Evolutionary conservation across 2,888 invertebrate genomes (phyloP), one percentile per base, ranked within the genome.

Genomic region (Globia sparganii): DNA sequence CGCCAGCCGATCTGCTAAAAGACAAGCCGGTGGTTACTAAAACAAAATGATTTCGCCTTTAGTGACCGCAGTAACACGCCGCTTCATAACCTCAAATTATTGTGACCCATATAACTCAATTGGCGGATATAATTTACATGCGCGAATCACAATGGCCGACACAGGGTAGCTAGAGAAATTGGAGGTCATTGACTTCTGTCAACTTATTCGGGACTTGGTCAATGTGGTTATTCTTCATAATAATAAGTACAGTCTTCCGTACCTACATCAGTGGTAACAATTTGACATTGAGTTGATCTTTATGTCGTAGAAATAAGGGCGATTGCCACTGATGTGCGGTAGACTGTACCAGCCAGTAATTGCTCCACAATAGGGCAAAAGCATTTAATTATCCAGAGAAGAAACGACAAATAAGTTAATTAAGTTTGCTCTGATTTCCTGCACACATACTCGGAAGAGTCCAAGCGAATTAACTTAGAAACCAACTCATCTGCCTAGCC

Each of bases 51-150:
- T 49, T 46, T 67, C 31, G 25, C 25, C 9, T 9, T 31, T 31
- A 5, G 1, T 61, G 25, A 28, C 43, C 73, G 43, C 43, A 80
- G 73, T 31, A 72, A 5, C n/a, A 59, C 40, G 37, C 37, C 46
- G 34, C 59, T 59, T 71, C 46, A 59, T 70, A 80, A 80, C 84
- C 72, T 77, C 64, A 73, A 83, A 84, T 85, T 74, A 72, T 59
- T 37, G 59, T 86, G 85, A 80, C 85, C 85, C 34, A 77, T 69
- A 74, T 85, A n/a, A 67, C 49, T 73, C 75, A 86, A 86, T 85
- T 80, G 85, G 65, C 66, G 64, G 61, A 66, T 34, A 77, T 67
- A 77, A 85, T 75, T 75, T 80, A 71, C 73, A 80, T 80, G 80
- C 75, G 77, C 70, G 77, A 86, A 80, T 77, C 85, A 76, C 73